Evolutionary conservation across 2,888 invertebrate genomes (phyloP), one percentile per base, ranked within the genome.

Genomic region (Tetragonisca angustula): DNA sequence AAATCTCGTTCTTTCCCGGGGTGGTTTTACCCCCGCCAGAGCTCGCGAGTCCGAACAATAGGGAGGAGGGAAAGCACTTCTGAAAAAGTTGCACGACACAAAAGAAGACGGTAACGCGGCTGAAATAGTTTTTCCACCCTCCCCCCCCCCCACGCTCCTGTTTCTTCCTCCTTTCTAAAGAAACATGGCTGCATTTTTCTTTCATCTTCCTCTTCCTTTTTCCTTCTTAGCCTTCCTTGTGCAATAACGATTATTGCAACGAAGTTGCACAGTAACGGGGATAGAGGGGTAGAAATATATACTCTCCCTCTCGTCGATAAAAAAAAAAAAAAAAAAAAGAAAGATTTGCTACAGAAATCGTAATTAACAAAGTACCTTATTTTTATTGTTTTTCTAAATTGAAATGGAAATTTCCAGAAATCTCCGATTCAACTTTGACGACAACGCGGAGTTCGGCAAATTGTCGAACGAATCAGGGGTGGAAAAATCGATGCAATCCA

Each of bases 61-160:
- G 56, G 71, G 36, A 36, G 36, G 9, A 36, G 36, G 43, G 24
- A 56, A 56, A 56, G 56, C 71, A 59, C 71, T 71, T 71, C 43
- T 59, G 52, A 56, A 71, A 71, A 71, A 71, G 56, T 71, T 71
- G 71, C 56, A 13, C n/a, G 36, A 43, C 71, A 71, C 71, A 59
- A 71, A 71, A 43, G 70, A 56, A 36, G 36, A 24, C 43, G 56
- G 36, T 9, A 6, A 71, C 71, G n/a, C 71, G 24, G 56, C n/a
- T 24, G 71, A 36, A 56, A 56, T 19, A 71, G 56, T 13, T 56
- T n/a, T 24, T 36, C 70, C 56, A 9, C 2, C 36, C 19, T 4
- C 36, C 11, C 4, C 2, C 61, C 17, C 27, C 27, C 32, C 2
- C 13, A n/a, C n/a, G n/a, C 52, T 2, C 15, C 17, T 61, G 17